phyloP scores from a whole-genome alignment of 2,888 invertebrate species.

The Azorinus chamasolen region DNA sequence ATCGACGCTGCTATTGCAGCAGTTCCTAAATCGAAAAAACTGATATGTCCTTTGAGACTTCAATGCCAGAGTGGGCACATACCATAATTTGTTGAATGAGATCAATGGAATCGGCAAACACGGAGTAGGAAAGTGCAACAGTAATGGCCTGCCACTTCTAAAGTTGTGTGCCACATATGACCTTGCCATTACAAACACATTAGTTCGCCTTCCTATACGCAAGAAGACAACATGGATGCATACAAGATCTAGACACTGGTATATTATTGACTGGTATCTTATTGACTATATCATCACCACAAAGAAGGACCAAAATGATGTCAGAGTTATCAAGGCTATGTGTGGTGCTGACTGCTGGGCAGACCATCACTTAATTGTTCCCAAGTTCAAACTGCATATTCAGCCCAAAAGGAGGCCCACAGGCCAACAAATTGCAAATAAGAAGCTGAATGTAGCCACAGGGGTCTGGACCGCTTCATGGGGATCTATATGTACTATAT shows the following conservation, averaged over 20 bases:
- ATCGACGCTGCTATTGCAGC: neutral
- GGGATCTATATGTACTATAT: no score
- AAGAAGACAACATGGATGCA: slow-evolving; percentile 4
- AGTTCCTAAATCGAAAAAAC: slow-evolving; percentile 9
- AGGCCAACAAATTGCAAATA: slow-evolving; percentile 14
- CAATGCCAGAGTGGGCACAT: slow-evolving; percentile 32
- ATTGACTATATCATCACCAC: slow-evolving; percentile 11
- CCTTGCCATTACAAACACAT: no score
- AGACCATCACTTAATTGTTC: slow-evolving; percentile 10
- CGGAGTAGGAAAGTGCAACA: slow-evolving; percentile 11
- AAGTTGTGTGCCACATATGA: slow-evolving; percentile 7
- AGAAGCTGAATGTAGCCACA: slow-evolving; percentile 5
- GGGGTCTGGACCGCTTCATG: no score
- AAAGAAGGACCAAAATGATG: no score
- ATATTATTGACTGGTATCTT: no score
- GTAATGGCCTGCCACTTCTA: neutral
- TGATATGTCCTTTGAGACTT: slow-evolving; percentile 28
- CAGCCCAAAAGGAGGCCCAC: slow-evolving; percentile 15
- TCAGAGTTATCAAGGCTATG: slow-evolving; percentile 9
- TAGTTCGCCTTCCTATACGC: neutral
- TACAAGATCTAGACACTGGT: neutral
- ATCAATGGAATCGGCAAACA: slow-evolving; percentile 20
- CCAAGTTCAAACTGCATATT: slow-evolving; percentile 6
- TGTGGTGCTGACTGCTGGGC: slow-evolving; percentile 37
- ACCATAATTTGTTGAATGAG: slow-evolving; percentile 20